Percentiles rank a stretch among this genome's conserved stretches.
phyloP scores from a whole-genome alignment of 2,888 invertebrate genomes.

The Synergus gifuensis region DNA sequence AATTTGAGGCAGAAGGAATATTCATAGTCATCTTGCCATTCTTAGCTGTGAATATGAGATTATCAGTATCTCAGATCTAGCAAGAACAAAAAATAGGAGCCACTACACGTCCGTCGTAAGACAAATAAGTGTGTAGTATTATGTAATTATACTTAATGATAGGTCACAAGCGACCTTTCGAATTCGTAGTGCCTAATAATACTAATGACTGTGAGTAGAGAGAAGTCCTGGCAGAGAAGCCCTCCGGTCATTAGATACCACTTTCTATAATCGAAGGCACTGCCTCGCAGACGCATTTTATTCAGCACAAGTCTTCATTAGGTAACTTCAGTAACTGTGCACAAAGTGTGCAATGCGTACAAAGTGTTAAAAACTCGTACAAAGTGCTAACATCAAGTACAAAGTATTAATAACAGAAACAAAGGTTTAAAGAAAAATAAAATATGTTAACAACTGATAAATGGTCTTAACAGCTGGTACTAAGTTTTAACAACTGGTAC shows the following conservation, averaged over 20 bases:
- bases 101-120: slow-evolving; percentile 40
- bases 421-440: no score
- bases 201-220: slow-evolving; percentile 21
- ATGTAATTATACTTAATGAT: slow-evolving; percentile 40
- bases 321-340: no score
- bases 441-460: no score
- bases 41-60: background rate
- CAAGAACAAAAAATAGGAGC: slow-evolving; percentile 25
- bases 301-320: background rate
- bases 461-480: no score
- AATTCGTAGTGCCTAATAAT: slow-evolving; percentile 37
- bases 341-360: no score
- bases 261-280: slow-evolving; percentile 14
- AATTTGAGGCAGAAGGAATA: background rate
- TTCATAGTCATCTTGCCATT: slow-evolving; percentile 16
- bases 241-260: slow-evolving; percentile 27
- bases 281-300: background rate
- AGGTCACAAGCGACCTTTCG: slow-evolving; percentile 31
- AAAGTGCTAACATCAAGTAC: no score
- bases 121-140: slow-evolving; percentile 41
- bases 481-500: no score
- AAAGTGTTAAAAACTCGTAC: no score
- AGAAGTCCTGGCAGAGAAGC: background rate
- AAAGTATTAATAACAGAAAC: no score
- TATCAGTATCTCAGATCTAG: slow-evolving; percentile 21